Conservation (phyloP, 2,888 invertebrate genomes). For the Leptopilina syphax region DNA sequence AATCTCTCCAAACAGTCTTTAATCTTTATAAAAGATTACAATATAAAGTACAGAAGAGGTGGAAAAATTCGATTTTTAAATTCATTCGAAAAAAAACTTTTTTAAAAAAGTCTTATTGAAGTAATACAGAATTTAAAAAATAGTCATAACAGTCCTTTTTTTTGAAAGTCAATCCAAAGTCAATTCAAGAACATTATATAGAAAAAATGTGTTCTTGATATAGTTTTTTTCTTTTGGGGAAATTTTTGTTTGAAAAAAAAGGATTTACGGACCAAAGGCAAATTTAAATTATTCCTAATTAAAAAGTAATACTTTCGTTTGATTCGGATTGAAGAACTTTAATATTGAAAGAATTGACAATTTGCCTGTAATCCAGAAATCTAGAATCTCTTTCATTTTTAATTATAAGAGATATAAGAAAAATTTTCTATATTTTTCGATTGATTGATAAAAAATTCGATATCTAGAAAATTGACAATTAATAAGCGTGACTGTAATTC, state of each 20-base stretch:
- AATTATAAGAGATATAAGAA: constrained; percentile 2
- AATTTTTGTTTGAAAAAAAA: not conserved
- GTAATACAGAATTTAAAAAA: not conserved
- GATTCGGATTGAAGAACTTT: not conserved
- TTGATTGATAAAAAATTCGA: constrained; percentile 12
- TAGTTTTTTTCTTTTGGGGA: not conserved
- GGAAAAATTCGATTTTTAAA: not conserved
- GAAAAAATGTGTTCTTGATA: not conserved
- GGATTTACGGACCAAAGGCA: not conserved
- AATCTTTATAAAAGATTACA: constrained; percentile 20
- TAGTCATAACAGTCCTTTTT: not conserved
- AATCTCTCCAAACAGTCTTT: constrained; percentile 28
- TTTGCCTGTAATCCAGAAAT: constrained; percentile 14
- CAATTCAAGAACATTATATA: not conserved
- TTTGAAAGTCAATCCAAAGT: not conserved
- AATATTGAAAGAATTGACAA: not conserved
- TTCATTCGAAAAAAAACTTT: not conserved
- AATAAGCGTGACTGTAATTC: constrained; percentile 29
- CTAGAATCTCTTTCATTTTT: not conserved
- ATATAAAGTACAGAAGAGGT: constrained; percentile 19
- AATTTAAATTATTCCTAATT: not conserved
- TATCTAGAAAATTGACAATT: constrained; percentile 4
- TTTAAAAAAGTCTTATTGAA: not conserved
- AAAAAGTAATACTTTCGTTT: constrained; percentile 28
- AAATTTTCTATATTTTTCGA: not conserved